Conservation (phyloP, 1,140 invertebrate species). For the Scaptomyza pallida region DNA sequence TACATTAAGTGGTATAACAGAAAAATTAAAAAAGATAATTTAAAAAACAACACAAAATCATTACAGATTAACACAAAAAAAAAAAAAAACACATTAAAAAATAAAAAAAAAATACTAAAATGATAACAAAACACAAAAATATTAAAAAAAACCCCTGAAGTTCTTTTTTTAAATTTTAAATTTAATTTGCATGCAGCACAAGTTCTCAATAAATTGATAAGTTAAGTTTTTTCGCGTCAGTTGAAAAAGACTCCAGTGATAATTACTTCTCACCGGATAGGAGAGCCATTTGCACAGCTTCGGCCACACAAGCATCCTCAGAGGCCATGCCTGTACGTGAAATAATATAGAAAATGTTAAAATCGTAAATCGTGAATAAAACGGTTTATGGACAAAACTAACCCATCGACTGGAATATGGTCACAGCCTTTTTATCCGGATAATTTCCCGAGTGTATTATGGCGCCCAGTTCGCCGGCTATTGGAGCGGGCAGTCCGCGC, state of each 20-base stretch:
- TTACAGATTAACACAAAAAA: conserved; percentile 25
- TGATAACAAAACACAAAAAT: conserved; percentile 52
- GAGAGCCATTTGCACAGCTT: conserved; percentile 54
- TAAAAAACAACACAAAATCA: conserved; percentile 34
- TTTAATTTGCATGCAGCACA: neutral
- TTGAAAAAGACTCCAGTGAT: neutral
- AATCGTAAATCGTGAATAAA: no score
- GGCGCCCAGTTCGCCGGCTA: conserved; percentile 83
- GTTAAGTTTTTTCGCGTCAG: neutral
- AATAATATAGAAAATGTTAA: neutral
- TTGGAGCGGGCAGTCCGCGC: conserved; percentile 56
- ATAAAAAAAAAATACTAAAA: conserved; percentile 54
- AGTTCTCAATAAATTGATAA: neutral
- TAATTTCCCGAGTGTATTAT: conserved; percentile 60
- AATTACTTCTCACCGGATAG: conserved; percentile 3
- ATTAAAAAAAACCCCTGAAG: conserved; percentile 19
- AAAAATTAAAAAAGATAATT: conserved; percentile 47
- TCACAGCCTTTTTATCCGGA: conserved; percentile 12
- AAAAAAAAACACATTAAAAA: conserved; percentile 47
- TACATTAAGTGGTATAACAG: conserved; percentile 40
- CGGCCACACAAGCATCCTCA: conserved; percentile 72
- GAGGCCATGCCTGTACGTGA: conserved; percentile 62
- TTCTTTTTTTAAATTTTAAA: conserved; percentile 14
- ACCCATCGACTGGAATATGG: conserved; percentile 77
- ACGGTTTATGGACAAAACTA: neutral